Percentiles rank a stretch among this genome's conserved stretches.
phyloP scores from a whole-genome alignment of 2,797 vertebrate species.

The Labroides dimidiatus region DNA sequence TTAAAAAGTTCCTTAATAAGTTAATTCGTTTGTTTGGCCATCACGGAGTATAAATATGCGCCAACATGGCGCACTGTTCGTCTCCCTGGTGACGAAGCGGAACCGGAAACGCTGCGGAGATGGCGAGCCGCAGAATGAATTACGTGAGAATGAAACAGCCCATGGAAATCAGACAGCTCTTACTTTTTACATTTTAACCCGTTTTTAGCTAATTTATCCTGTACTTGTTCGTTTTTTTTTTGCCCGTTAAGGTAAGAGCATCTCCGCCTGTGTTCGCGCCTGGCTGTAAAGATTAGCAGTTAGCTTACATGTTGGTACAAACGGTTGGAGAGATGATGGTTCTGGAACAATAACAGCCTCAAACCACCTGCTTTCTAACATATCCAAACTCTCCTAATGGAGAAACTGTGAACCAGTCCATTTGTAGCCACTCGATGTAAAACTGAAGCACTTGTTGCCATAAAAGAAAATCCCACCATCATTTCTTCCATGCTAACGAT shows the following conservation, averaged over 20 bases:
- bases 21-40: no score
- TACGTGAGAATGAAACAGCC: constrained; percentile 60
- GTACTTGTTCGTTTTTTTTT: constrained; percentile 9
- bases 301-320: constrained; percentile 33
- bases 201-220: neutral
- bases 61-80: constrained; percentile 26
- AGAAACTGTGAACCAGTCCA: neutral
- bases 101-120: constrained; percentile 65
- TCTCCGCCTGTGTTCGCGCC: neutral
- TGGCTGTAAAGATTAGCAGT: neutral
- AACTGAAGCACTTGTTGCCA: neutral
- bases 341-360: fast-evolving
- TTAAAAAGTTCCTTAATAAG: no score
- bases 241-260: constrained; percentile 65
- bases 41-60: constrained; percentile 42
- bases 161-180: constrained; percentile 12
- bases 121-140: constrained; percentile 52
- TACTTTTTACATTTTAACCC: neutral
- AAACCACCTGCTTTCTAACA: fast-evolving
- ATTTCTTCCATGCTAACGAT: neutral
- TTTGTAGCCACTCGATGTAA: fast-evolving
- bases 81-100: constrained; percentile 53
- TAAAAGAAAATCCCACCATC: neutral
- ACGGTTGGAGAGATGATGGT: constrained; percentile 16
- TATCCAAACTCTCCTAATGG: fast-evolving